Evolutionary conservation across 1,140 invertebrate species (phyloP).

Genomic region (Schlechtendalia chinensis): DNA sequence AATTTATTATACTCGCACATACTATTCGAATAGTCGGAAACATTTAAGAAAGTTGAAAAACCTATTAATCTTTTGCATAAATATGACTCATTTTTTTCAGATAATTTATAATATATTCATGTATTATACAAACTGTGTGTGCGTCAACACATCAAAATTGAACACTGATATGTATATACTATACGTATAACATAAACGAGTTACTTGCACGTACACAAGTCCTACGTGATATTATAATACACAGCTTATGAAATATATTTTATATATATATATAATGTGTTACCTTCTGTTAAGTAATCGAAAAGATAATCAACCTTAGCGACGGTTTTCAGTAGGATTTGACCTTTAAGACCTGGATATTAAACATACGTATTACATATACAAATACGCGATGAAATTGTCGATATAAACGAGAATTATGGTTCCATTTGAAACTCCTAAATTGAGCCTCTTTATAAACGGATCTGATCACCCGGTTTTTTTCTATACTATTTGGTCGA

Average conservation of each 20-base stretch:
- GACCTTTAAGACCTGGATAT: neutral
- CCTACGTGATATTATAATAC: too few relatives aligned
- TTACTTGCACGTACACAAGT: too few relatives aligned
- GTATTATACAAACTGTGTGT: neutral
- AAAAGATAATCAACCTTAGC: constrained; percentile 4
- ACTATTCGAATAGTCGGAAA: neutral
- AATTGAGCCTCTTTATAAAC: constrained; percentile 19
- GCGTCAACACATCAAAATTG: neutral
- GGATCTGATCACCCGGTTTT: neutral
- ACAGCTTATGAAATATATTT: too few relatives aligned
- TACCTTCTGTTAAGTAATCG: constrained; percentile 9
- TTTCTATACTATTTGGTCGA: neutral
- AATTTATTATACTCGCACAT: too few relatives aligned
- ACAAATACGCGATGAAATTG: neutral
- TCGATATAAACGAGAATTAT: constrained; percentile 13
- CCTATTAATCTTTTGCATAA: neutral
- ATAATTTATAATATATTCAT: neutral
- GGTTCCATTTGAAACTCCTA: neutral
- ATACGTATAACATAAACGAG: neutral
- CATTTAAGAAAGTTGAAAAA: constrained; percentile 18
- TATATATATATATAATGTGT: neutral
- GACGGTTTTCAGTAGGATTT: neutral
- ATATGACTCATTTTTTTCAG: neutral
- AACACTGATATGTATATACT: neutral
- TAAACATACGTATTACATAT: neutral